Base-by-base conservation (phyloP, 2,888 invertebrate species). In the Drosophila falleni region DNA sequence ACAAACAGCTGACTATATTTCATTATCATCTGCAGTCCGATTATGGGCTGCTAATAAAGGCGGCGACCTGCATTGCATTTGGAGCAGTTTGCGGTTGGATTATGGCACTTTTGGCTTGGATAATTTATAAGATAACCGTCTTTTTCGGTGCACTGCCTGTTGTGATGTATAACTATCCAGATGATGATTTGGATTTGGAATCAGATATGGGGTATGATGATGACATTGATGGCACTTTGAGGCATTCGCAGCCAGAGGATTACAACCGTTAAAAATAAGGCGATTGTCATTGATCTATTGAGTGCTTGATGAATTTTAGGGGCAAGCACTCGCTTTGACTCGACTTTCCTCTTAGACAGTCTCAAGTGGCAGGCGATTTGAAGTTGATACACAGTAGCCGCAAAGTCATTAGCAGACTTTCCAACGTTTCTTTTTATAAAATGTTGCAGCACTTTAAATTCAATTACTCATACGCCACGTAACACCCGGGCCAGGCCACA, bases 21-120 rank as follows among this genome's bases (percentile, higher is more conserved):
- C 63, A 85, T 16, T 54, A 58, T 47, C 75, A 74, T 9, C 54
- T 83, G 1, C 78, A 70, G 5, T 63, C 71, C 19, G 80, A 80
- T 49, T 83, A 80, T 26, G 83, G 83, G 2, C 29, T 72, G 11
- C 35, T 80, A 0, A 71, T 83, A 29, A 82, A 74, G 69, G 54
- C 50, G 29, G 82, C 86, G 35, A 74, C 86, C 1, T 82, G 85
- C 51, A 58, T 83, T 8, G 83, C 83, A 4, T 75, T 85, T 51
- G 83, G 86, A 3, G 80, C 74, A 2, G 35, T 85, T 0, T 85
- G 78, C n/a, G 83, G 86, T 9, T 85, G 82, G 82, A 26, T 80
- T 1, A 74, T 85, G 66, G 80, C 70, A 6, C 42, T 85, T 0
- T 0, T 85, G 5, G 69, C 86, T 0, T 67, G 61, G 58, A 15